Conservation (phyloP, 1,140 invertebrate genomes). For the Bombus confusus region DNA sequence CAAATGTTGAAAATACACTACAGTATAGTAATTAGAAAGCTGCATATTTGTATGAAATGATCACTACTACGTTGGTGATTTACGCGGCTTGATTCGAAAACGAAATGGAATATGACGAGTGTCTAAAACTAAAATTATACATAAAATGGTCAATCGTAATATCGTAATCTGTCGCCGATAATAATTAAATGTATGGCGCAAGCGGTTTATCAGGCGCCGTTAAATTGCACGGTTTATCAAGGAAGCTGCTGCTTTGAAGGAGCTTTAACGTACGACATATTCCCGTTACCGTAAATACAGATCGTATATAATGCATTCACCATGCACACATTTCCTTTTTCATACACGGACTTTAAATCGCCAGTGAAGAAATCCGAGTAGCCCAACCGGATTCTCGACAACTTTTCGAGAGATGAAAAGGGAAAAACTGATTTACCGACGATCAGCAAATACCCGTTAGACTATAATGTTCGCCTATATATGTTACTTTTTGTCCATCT, state of each 20-base stretch:
- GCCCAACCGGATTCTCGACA: constrained; percentile 6
- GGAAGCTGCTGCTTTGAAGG: background rate
- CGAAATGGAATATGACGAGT: background rate
- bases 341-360: constrained; percentile 12
- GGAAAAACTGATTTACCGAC: constrained; percentile 10
- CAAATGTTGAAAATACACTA: background rate
- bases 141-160: background rate
- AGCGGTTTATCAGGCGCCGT: constrained; percentile 36
- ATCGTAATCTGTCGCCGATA: constrained; percentile 12
- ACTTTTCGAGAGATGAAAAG: background rate
- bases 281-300: constrained; percentile 22
- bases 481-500: background rate
- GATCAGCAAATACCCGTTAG: constrained; percentile 25
- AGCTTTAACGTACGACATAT: background rate
- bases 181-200: background rate
- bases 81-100: background rate
- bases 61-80: background rate
- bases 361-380: constrained; percentile 5
- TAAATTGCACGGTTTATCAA: constrained; percentile 29
- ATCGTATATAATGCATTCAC: constrained; percentile 21
- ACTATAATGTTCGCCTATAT: background rate
- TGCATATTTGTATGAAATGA: background rate
- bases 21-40: background rate
- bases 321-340: constrained; percentile 21
- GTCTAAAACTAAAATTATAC: background rate